Base-by-base conservation (phyloP, 1,140 invertebrate species). In the Berghia stephanieae region DNA sequence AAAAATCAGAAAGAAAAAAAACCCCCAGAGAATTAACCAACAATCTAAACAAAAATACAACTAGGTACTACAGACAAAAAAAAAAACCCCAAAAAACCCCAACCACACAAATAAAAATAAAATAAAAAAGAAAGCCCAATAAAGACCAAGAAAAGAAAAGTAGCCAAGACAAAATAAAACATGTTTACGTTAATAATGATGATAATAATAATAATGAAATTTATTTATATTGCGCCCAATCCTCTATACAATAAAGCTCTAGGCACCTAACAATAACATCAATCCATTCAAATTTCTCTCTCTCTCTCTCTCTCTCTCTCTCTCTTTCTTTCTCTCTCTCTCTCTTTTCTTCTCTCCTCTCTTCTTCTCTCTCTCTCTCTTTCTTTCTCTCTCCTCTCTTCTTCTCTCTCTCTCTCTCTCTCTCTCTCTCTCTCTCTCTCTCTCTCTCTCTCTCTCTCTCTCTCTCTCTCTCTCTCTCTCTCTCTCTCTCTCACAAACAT, bases 361-460 rank as follows among this genome's bases (percentile, higher is more conserved):
- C 27, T 3, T 4, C n/a, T 67, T 13, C 42, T 24, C 27, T 5
- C 27, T 38, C 21, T 3, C 42, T 3, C 42, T 13, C 27, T 3
- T 31, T 4, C 42, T 4, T 67, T 3, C 42, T 34, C 21, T 13
- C 21, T 4, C n/a, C n/a, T 34, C 31, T 24, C 3, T 67, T 5
- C 42, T 21, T 67, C 57, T 63, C 57, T 63, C 57, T 63, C 57
- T 63, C 57, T 63, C 57, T 63, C 57, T 63, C 57, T 24, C 57
- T 63, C 57, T 10, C 57, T 63, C n/a, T 63, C 57, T 63, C 8
- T 63, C 6, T 63, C 57, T 63, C 57, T 63, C 57, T 63, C 6
- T 10, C 8, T 10, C 6, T 63, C 57, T 63, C 57, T 63, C 57
- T 63, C 57, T 63, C 57, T 63, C 57, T 63, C 57, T 63, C n/a